Conservation (phyloP, 2,113 vertebrate genomes). For the Callithrix jacchus region DNA sequence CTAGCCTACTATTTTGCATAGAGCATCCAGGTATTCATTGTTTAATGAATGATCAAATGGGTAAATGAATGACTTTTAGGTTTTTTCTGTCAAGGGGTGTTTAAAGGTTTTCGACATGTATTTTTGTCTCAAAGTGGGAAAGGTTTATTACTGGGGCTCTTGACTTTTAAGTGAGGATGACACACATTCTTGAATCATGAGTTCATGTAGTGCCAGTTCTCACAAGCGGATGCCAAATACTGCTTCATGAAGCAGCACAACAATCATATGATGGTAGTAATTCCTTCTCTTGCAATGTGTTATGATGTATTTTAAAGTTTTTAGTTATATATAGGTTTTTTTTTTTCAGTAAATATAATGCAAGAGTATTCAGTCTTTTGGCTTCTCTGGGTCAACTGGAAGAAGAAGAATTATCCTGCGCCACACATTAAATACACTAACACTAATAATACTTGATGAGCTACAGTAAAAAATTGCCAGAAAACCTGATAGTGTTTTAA, state of each 20-base stretch:
- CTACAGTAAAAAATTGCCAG: too few species aligned
- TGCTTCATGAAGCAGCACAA: not conserved
- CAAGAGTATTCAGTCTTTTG: too few species aligned
- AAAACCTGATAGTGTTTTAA: too few species aligned
- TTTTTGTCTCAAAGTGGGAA: constrained; percentile 14
- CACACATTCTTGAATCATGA: constrained; percentile 9
- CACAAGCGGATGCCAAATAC: not conserved
- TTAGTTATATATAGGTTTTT: not conserved
- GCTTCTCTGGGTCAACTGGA: too few species aligned
- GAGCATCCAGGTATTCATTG: not conserved
- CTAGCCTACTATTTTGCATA: not conserved
- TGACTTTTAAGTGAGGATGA: not conserved
- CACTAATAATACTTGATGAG: too few species aligned
- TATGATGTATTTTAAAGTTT: constrained; percentile 16
- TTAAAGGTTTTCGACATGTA: not conserved
- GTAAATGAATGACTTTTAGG: not conserved
- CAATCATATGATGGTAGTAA: not conserved
- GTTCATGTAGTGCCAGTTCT: not conserved
- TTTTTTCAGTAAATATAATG: not conserved
- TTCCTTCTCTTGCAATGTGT: not conserved
- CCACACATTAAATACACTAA: too few species aligned
- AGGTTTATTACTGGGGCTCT: not conserved
- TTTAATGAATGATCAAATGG: not conserved
- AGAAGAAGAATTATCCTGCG: too few species aligned
- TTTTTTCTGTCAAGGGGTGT: not conserved